A percentile compares a stretch with the other conserved stretches of the same genome.
Conservation (phyloP, 2,113 vertebrate species). For the Sterrhoptilus dennistouni region DNA sequence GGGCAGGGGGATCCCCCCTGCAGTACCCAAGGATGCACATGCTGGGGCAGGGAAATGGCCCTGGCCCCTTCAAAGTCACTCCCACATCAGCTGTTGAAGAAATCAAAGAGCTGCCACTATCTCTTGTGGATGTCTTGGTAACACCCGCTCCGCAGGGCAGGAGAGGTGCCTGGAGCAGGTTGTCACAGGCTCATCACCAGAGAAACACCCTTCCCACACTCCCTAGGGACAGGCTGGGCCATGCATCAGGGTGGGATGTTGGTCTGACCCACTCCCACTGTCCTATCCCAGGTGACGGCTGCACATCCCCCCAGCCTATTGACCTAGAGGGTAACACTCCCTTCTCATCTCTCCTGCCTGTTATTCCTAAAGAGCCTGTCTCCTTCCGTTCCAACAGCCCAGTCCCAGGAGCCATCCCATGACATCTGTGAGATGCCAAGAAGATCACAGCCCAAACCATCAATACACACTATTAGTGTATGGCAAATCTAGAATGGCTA, state of each 20-base stretch:
- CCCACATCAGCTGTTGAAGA: background rate
- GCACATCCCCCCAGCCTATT: background rate
- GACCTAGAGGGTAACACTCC: background rate
- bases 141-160: rapidly evolving
- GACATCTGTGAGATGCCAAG: background rate
- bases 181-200: background rate
- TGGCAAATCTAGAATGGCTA: background rate
- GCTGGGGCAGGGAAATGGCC: background rate
- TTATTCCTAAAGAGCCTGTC: background rate
- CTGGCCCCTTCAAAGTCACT: background rate
- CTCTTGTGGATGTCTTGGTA: background rate
- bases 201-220: background rate
- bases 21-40: rapidly evolving
- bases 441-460: background rate
- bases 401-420: background rate
- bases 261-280: background rate
- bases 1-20: no score
- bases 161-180: background rate
- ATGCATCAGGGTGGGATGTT: background rate
- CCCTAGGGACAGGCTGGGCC: background rate
- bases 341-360: background rate
- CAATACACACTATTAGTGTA: background rate
- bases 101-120: background rate
- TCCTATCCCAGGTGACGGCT: background rate
- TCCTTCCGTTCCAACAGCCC: background rate